Conservation (phyloP, 2,113 vertebrate genomes). For the Callaeas wilsoni region DNA sequence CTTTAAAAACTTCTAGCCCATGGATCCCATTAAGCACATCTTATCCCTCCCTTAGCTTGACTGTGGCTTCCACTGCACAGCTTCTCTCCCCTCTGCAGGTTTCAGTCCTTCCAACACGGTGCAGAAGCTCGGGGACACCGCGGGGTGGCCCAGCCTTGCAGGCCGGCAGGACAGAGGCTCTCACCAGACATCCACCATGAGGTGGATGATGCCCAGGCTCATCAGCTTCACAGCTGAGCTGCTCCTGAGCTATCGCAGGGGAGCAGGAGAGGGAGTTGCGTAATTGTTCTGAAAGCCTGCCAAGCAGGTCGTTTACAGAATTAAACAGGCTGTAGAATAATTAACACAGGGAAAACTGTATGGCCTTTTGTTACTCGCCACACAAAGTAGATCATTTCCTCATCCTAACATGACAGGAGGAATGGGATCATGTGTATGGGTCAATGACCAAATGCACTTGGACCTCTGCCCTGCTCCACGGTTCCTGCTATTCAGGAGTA, state of each 20-base stretch:
- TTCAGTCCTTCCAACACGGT: rapidly evolving
- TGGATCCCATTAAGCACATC: neutral
- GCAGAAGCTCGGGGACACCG: rapidly evolving
- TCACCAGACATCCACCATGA: rapidly evolving
- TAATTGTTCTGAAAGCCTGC: conserved; percentile 17
- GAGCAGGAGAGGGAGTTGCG: neutral
- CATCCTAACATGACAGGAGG: neutral
- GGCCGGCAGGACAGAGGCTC: neutral
- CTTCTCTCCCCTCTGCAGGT: neutral
- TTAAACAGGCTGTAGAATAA: neutral
- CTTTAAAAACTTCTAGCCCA: neutral
- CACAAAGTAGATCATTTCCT: neutral
- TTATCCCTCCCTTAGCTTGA: neutral
- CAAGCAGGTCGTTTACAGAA: neutral
- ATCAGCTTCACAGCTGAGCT: neutral
- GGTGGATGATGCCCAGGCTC: neutral
- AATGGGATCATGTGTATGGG: neutral
- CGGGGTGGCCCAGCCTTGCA: neutral
- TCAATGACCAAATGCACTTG: neutral
- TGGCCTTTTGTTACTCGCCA: neutral
- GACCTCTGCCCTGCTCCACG: neutral
- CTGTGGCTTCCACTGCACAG: neutral
- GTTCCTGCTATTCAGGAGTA: neutral
- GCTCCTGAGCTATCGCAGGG: neutral
- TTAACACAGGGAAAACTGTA: neutral